A percentile compares a stretch with the other conserved stretches of the same genome.
Conservation (phyloP, 1,140 invertebrate species). For the Drosophila triauraria region DNA sequence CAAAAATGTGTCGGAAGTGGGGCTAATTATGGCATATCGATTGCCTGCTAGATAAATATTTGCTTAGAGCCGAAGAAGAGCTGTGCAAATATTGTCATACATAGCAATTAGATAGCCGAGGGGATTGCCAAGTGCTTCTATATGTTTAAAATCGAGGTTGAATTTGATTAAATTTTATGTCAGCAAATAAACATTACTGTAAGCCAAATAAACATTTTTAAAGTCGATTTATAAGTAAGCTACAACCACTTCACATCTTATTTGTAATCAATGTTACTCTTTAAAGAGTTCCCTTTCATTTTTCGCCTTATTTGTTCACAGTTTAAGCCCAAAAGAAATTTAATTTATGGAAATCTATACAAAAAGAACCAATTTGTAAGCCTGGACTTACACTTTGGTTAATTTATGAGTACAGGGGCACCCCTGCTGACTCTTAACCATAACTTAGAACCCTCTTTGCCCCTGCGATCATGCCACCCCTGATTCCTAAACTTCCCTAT, state of each 20-base stretch:
- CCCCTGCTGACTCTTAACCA: conserved; percentile 7
- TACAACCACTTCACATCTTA: too few relatives aligned
- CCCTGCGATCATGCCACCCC: conserved; percentile 18
- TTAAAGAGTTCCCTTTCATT: neutral
- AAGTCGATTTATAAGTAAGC: neutral
- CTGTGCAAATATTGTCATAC: conserved; percentile 28
- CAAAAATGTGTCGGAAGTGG: conserved; percentile 40
- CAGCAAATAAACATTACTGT: neutral
- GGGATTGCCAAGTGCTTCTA: neutral
- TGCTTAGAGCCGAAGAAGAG: neutral
- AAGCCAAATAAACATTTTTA: too few relatives aligned
- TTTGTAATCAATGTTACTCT: too few relatives aligned
- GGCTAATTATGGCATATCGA: conserved; percentile 38
- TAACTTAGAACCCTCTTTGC: conserved; percentile 20
- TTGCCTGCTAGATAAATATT: conserved; percentile 14
- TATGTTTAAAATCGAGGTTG: neutral
- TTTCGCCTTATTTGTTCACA: too few relatives aligned
- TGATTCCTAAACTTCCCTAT: neutral
- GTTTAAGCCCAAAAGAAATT: neutral
- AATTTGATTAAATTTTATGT: neutral
- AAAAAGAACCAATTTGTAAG: neutral
- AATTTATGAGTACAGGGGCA: conserved; percentile 17
- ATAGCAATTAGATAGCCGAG: conserved; percentile 12
- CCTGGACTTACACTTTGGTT: neutral
- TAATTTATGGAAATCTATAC: neutral